phyloP scores from a whole-genome alignment of 2,797 vertebrate genomes.

The Fundulus diaphanus region DNA sequence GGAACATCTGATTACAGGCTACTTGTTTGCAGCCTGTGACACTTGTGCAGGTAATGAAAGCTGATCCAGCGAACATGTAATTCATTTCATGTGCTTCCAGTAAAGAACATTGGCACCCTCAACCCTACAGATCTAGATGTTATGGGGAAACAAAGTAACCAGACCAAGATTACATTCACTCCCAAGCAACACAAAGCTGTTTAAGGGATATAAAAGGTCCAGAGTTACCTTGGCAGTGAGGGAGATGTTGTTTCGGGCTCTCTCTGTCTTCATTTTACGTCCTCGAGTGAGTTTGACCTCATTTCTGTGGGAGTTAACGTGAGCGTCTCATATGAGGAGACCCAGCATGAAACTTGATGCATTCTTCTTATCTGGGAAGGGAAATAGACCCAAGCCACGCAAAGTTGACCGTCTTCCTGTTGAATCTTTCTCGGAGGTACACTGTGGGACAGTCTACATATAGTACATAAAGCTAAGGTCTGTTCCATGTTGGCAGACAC shows the following conservation, averaged over 20 bases:
- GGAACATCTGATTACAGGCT: not conserved
- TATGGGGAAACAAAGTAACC: slow-evolving; percentile 32
- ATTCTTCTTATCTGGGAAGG: not conserved
- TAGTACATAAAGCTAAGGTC: not conserved
- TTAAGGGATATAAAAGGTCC: slow-evolving; percentile 26
- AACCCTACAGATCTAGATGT: slow-evolving; percentile 24
- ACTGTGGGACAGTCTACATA: not conserved
- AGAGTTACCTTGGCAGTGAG: slow-evolving; percentile 24
- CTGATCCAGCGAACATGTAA: slow-evolving; percentile 17
- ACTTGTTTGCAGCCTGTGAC: not conserved
- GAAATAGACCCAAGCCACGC: not conserved
- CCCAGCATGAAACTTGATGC: not conserved
- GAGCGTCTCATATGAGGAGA: slow-evolving; percentile 1
- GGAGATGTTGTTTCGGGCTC: slow-evolving; percentile 10
- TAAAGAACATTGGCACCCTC: slow-evolving; percentile 32
- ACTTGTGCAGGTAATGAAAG: not conserved
- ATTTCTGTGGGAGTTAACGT: slow-evolving; percentile 4
- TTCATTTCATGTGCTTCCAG: slow-evolving; percentile 43
- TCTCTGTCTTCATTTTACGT: slow-evolving; percentile 24
- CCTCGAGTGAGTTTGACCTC: slow-evolving; percentile 20
- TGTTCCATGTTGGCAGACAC: not conserved
- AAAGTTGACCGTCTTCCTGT: not conserved
- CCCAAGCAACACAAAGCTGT: slow-evolving; percentile 23
- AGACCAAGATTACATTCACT: slow-evolving; percentile 50
- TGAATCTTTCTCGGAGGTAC: not conserved